Base-by-base conservation (phyloP, 1,140 invertebrate genomes). In the Amyelois transitella region DNA sequence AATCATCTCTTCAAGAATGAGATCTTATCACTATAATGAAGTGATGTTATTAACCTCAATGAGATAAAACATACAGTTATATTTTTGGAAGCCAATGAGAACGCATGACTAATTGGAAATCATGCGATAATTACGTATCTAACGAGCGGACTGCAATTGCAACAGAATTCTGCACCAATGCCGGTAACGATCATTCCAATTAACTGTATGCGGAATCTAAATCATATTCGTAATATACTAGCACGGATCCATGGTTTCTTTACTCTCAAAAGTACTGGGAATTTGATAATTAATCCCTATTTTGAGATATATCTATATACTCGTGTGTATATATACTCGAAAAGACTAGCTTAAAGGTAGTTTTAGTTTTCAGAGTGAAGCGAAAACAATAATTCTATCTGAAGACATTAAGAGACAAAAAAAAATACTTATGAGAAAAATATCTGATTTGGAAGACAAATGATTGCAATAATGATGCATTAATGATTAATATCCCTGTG, bases 91-190 rank as follows among this genome's bases (percentile, higher is more conserved):
- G 25, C 4, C 25, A 32, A 18, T 38, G 32, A 52, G 17, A 21
- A 58, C 17, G 51, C 45, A 53, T 24, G 47, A 55, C 47, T 48
- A 47, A 45, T 19, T 52, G 51, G 57, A 49, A 53, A 49, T 48
- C 57, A 58, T 38, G 51, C 57, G 51, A 53, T 58, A 49, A 48
- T 21, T 21, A 28, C 21, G 25, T 10, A 53, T 55, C 55, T 58
- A 53, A 43, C 28, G 47, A 58, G 45, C 32, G 1, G 12, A 14
- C 1, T 38, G 51, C 10, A 44, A 44, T 59, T 54, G 19, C 47
- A 58, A 25, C 25, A 12, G 28, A 19, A 50, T 56, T 24, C 57
- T 44, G 21, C 51, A 19, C 51, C 43, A 18, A 58, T 59, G 53
- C 28, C 51, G 47, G 47, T 43, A 53, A 53, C 45, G 8, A 18